These are phyloP conservation scores for Drosophila hamatofila DNA, from an alignment of 2,888 invertebrate genomes.

Conservation along the genomic window DNA sequence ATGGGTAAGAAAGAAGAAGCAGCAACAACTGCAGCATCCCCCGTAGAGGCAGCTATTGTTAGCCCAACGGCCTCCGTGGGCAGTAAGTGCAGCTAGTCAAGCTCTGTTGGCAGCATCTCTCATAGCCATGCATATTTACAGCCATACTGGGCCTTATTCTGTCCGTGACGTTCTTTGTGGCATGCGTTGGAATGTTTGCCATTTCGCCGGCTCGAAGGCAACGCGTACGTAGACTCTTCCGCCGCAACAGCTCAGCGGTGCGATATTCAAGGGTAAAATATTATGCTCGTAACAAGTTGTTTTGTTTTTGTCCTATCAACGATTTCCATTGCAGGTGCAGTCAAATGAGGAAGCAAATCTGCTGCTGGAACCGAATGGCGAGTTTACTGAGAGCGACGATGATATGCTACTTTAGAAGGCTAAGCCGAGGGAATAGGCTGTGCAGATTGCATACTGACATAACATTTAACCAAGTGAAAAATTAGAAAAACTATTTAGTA, in stretches of 20 bases:
- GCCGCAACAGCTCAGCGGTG: slow-evolving; percentile 77
- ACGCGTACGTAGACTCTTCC: slow-evolving; percentile 74
- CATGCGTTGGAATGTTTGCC: slow-evolving; percentile 78
- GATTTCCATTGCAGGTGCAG: slow-evolving; percentile 71
- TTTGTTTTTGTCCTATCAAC: background rate
- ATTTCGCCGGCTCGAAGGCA: slow-evolving; percentile 81
- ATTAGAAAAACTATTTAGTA: slow-evolving; percentile 26
- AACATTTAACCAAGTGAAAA: slow-evolving; percentile 42
- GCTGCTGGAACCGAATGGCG: slow-evolving; percentile 83
- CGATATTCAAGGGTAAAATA: slow-evolving; percentile 81
- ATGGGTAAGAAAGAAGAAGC: slow-evolving; percentile 64
- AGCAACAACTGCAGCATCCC: slow-evolving; percentile 47
- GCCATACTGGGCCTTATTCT: slow-evolving; percentile 79
- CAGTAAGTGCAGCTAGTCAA: slow-evolving; percentile 70
- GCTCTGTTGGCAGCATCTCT: slow-evolving; percentile 7
- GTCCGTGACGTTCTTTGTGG: slow-evolving; percentile 76
- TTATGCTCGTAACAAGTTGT: too few species aligned
- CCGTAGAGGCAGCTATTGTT: slow-evolving; percentile 60
- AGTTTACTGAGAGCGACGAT: slow-evolving; percentile 83
- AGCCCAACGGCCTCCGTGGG: slow-evolving; percentile 75
- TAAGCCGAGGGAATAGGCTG: slow-evolving; percentile 7
- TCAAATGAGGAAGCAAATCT: slow-evolving; percentile 84
- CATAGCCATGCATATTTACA: slow-evolving; percentile 35
- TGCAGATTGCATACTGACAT: slow-evolving; percentile 45
- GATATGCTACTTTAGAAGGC: slow-evolving; percentile 82